Evolutionary conservation across 2,888 invertebrate genomes (phyloP), one percentile per base, ranked within the genome.

Genomic region (Sinhomidia bicolor): DNA sequence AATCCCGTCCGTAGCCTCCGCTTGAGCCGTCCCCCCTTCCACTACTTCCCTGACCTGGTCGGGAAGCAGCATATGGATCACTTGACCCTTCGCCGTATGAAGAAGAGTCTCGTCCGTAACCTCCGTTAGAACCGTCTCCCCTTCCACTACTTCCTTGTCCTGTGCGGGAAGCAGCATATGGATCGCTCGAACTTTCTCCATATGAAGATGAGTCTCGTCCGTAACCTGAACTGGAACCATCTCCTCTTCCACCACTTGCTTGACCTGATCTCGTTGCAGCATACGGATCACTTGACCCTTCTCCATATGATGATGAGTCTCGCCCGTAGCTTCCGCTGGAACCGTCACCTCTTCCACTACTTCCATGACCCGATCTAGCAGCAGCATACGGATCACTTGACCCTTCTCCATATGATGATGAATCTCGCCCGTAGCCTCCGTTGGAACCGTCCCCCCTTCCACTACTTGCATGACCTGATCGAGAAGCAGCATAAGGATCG

Each of bases 121-220:
- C 54, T 12, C 51, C 65, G 20, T 12, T 9, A 20, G 57, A 47
- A 14, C 32, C 85, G 0, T 54, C 76, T 0, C 76, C 78, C 32
- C 84, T 84, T 62, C 84, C 62, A 17, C 84, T 54, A 14, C 41
- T 51, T 60, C 71, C 47, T 20, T 14, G 14, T 14, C 68, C 83
- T n/a, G 60, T 10, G 47, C 76, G 12, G 23, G 76, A 29, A n/a
- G n/a, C n/a, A 12, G 14, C 76, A 17, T 76, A 76, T n/a, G 76
- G 47, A 17, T 76, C 76, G 12, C 51, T 51, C 26, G 51, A 47
- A 14, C 44, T 44, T 20, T 68, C 41, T 41, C 68, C 36, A 26
- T 41, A 65, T 12, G 54, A 54, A 2, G 54, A 51, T 10, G 51
- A 54, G 10, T 54, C 60, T 12, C 26, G 17, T 23, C 23, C 80